Evolutionary conservation across 2,113 vertebrate species (phyloP).

Genomic region (Pedetes capensis): DNA sequence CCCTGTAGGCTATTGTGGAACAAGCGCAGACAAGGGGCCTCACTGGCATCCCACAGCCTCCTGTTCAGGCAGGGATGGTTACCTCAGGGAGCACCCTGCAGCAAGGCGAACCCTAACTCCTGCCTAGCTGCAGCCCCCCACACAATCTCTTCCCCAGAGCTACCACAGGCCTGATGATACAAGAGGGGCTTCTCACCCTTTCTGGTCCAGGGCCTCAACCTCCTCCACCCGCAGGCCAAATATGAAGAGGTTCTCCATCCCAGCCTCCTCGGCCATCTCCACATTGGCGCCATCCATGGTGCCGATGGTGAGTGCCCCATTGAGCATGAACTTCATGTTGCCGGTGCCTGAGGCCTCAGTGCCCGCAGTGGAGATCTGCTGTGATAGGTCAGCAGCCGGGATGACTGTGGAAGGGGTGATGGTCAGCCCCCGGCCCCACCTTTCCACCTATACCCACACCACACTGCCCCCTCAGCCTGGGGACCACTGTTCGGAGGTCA

Average conservation of each 20-base stretch:
- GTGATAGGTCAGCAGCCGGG: constrained; percentile 90
- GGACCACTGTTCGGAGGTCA: not conserved
- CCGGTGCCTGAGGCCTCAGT: constrained; percentile 93
- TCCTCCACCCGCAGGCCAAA: constrained; percentile 92
- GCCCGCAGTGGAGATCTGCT: constrained; percentile 94
- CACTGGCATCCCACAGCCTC: not conserved
- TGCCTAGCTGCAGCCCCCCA: not conserved
- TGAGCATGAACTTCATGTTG: constrained; percentile 97
- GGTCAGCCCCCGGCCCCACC: not conserved
- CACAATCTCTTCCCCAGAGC: not conserved
- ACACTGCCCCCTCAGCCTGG: not conserved
- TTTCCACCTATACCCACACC: not conserved
- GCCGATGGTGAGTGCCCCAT: constrained; percentile 92
- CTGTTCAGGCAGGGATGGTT: not conserved
- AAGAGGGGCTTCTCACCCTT: constrained; percentile 82
- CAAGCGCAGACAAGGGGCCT: not conserved
- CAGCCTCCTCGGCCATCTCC: constrained; percentile 93
- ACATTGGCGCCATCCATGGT: constrained; percentile 94
- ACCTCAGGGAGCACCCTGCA: not conserved
- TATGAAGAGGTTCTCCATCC: constrained; percentile 92
- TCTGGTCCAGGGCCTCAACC: constrained; percentile 87
- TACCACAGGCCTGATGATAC: not conserved
- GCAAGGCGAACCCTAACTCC: not conserved
- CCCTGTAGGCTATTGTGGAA: not conserved
- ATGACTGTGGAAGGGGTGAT: constrained; percentile 83